phyloP scores from a whole-genome alignment of 2,797 vertebrate genomes.

The Gallinago stenura region DNA sequence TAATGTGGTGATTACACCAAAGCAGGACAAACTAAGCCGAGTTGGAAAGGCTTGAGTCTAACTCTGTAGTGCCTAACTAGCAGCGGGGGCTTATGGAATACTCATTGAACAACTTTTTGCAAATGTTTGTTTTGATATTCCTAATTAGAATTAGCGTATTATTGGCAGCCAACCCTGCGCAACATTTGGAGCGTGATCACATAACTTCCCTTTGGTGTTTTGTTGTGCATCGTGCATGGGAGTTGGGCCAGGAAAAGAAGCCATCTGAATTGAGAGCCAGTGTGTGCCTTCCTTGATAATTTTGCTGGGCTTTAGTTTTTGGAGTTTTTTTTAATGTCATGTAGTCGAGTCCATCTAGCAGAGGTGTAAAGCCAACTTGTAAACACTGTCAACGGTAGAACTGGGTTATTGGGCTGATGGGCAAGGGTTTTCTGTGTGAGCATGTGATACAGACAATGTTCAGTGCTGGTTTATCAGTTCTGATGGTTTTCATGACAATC shows the following conservation, averaged over 20 bases:
- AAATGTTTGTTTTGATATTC: constrained; percentile 49
- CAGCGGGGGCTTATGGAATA: neutral
- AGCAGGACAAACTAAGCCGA: neutral
- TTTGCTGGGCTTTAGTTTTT: neutral
- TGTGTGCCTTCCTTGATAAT: neutral
- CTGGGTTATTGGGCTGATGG: neutral
- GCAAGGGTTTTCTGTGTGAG: neutral
- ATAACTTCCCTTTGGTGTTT: neutral
- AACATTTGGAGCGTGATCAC: neutral
- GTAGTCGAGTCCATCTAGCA: neutral
- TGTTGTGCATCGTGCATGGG: neutral
- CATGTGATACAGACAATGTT: neutral
- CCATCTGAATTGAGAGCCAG: neutral
- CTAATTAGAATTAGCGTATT: constrained; percentile 24
- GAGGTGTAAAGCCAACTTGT: neutral
- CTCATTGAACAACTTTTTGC: neutral
- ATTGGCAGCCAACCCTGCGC: neutral
- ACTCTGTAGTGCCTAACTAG: neutral
- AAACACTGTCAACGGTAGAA: neutral
- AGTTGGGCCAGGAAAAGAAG: neutral
- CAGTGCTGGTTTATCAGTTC: neutral
- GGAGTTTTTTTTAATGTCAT: neutral
- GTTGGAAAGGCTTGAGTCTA: neutral
- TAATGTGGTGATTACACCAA: neutral
- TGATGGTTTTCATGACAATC: neutral